Percentiles rank a stretch among this genome's conserved stretches.
Evolutionary conservation across 2,888 invertebrate genomes (phyloP).

Genomic region (Coenonympha glycerion): DNA sequence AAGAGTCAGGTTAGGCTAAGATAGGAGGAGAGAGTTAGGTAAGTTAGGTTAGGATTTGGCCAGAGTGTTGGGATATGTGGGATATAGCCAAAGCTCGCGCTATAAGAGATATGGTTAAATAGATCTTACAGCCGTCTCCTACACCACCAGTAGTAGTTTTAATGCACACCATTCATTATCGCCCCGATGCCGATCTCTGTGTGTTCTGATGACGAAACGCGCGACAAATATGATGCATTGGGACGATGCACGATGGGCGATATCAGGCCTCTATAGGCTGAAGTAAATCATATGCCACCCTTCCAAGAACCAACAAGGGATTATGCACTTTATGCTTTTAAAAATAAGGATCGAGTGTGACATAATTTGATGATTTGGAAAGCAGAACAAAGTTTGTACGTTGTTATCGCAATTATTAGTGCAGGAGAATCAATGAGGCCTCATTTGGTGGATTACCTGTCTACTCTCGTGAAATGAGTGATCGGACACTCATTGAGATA

Average conservation of each 20-base stretch:
- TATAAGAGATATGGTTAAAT: background rate
- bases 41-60: too few species aligned
- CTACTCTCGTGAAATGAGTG: conserved; percentile 56
- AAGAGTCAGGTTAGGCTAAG: too few species aligned
- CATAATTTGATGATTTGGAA: background rate
- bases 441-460: conserved; percentile 64
- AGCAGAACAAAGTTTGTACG: conserved; percentile 22
- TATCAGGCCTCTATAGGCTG: conserved; percentile 46
- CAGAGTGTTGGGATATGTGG: too few species aligned
- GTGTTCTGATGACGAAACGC: conserved; percentile 56
- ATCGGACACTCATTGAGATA: conserved; percentile 44
- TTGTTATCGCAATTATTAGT: conserved; percentile 61
- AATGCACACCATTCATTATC: conserved; percentile 58
- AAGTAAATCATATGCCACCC: conserved; percentile 29
- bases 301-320: conserved; percentile 26
- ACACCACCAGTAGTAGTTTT: conserved; percentile 27
- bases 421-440: conserved; percentile 65
- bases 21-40: too few species aligned
- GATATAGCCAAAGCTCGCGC: too few species aligned
- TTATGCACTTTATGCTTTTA: conserved; percentile 23
- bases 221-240: conserved; percentile 72
- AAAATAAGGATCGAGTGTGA: conserved; percentile 21
- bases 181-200: conserved; percentile 48
- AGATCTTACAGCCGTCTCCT: conserved; percentile 1
- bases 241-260: conserved; percentile 59